phyloP scores from a whole-genome alignment of 2,113 vertebrate genomes.

The Rissa tridactyla region DNA sequence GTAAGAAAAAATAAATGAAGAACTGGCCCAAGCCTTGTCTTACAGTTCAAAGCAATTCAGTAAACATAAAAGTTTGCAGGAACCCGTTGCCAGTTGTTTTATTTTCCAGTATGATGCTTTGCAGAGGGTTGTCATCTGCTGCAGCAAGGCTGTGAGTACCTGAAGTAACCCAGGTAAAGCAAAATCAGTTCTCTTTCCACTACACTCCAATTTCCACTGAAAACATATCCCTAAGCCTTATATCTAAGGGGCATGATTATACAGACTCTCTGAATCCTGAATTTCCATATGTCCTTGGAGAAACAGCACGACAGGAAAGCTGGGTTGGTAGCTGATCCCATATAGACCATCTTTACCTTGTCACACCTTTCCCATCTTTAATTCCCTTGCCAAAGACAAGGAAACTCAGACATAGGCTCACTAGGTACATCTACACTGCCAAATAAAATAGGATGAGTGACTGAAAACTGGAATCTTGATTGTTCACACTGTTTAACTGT shows the following conservation, averaged over 20 bases:
- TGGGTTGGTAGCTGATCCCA: neutral
- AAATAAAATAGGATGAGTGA: neutral
- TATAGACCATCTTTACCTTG: neutral
- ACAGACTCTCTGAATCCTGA: neutral
- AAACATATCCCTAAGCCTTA: neutral
- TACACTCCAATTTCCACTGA: neutral
- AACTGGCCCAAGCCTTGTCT: neutral
- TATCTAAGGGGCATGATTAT: neutral
- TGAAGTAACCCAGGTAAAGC: neutral
- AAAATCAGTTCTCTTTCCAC: neutral
- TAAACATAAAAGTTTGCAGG: neutral
- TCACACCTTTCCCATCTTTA: neutral
- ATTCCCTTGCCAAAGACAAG: neutral
- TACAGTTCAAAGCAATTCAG: neutral
- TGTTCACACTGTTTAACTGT: neutral
- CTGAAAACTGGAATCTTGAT: neutral
- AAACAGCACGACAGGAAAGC: neutral
- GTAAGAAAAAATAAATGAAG: neutral
- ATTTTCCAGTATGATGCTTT: neutral
- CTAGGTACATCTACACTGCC: neutral
- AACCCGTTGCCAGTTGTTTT: neutral
- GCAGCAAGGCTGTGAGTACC: neutral
- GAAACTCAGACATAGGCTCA: neutral
- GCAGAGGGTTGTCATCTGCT: neutral
- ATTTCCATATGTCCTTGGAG: neutral